Percentiles rank a stretch among this genome's conserved stretches.
Evolutionary conservation across 2,113 vertebrate species (phyloP).

Genomic region (Mandrillus leucophaeus): DNA sequence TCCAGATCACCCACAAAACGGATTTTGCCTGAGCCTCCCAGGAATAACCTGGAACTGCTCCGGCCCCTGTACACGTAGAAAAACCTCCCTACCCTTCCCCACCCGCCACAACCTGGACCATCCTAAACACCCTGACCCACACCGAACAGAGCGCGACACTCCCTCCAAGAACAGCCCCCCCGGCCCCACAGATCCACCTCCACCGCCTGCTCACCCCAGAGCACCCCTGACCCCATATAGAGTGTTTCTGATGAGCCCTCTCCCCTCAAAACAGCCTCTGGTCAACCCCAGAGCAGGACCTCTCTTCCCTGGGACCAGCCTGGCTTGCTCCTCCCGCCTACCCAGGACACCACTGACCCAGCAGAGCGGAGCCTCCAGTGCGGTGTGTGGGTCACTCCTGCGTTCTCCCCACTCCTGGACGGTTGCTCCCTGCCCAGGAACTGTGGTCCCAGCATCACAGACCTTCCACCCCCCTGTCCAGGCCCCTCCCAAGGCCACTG

Average conservation of each 20-base stretch:
- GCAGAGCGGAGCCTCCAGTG: background rate
- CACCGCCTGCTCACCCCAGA: background rate
- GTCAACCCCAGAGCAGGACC: background rate
- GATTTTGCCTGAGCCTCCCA: background rate
- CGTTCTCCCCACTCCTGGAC: background rate
- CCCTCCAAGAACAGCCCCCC: background rate
- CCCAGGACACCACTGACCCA: slow-evolving; percentile 40
- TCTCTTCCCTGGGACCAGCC: background rate
- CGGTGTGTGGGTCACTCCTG: background rate
- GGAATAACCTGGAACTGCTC: slow-evolving; percentile 44
- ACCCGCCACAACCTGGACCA: background rate
- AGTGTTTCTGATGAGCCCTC: background rate
- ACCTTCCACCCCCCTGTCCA: background rate
- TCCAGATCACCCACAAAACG: background rate
- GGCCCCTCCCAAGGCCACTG: slow-evolving; percentile 64
- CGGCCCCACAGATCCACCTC: background rate
- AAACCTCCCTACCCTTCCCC: background rate
- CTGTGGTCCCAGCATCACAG: slow-evolving; percentile 11
- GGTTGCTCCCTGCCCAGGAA: slow-evolving; percentile 1
- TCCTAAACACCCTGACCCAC: background rate
- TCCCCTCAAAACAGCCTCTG: background rate
- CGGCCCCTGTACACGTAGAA: background rate
- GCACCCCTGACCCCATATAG: background rate
- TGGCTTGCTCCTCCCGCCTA: background rate
- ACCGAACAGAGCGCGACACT: background rate